Base-by-base conservation (phyloP, 2,797 vertebrate species). In the Microhierax caerulescens region DNA sequence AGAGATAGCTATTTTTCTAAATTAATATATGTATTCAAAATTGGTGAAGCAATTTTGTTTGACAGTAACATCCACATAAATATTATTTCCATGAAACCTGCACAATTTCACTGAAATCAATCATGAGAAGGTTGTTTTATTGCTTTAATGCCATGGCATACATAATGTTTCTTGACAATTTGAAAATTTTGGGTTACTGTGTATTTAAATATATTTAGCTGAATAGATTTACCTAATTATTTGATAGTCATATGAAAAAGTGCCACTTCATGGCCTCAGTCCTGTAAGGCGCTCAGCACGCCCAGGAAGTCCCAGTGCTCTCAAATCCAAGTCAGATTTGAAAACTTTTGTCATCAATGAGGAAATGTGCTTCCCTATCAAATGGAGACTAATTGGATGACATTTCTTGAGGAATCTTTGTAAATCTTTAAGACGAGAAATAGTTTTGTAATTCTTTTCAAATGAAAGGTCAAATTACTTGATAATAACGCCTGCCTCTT, bases 1-100 rank as follows among this genome's bases (percentile, higher is more conserved):
- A 85, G 88, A 95, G 69, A 90, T 81, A 96, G 79, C 94, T 73
- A 97, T 41, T 81, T 93, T 97, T 90, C 43, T 79, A 60, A 93
- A 91, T 90, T 84, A 65, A 53, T 68, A 34, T 43, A 63, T 68
- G 13, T 81, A 88, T 95, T 94, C 75, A 76, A 28, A 43, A 91
- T 45, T 81, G 43, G 51, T 77, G 59, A 96, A 86, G 28, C 19
- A 76, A n/a, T 95, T 72, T 92, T 76, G 23, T 93, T 88, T 91
- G 34, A 91, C 41, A 79, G 50, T 69, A 88, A 88, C 64, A 47
- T 50, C 9, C 45, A 78, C 37, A 65, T 65, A 96, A 95, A 94
- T 94, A 91, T 80, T 95, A 91, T 96, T 96, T 96, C 86, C 84
- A 84, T 94, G 65, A 88, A 85, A 88, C 6, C 80, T 47, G 36